Evolutionary conservation across 2,888 invertebrate genomes (phyloP), one percentile per base, ranked within the genome.

Genomic region (Pyrocoelia pectoralis): DNA sequence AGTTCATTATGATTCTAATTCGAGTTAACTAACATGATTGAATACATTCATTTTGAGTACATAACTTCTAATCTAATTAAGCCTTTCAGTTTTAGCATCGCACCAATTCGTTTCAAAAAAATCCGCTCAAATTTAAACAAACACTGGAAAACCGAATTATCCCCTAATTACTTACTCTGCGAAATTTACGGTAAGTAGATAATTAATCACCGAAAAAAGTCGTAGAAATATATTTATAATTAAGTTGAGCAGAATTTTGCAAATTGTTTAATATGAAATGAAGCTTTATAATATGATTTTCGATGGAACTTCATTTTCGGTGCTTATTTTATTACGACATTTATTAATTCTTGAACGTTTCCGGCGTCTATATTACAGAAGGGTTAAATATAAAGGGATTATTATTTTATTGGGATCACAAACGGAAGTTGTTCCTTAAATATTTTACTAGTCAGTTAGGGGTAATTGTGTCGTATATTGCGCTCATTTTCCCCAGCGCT

Each of bases 11-110:
- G 8, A 33, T n/a, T 33, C 33, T 2, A 33, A 33, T 33, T 33
- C 24, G 6, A 33, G 33, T 8, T 33, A 33, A 33, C 33, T 33
- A 33, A n/a, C 33, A 33, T 33, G 33, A 33, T 33, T 33, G 33
- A 33, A 33, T n/a, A 33, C 33, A 33, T 33, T 33, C 33, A 33
- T n/a, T 33, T 33, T 33, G 33, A 33, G 33, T 33, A 33, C 33
- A 33, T 33, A 33, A 33, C 33, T 33, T 33, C 33, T 33, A 33
- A 33, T 33, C 33, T 10, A 33, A 33, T 33, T 33, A 33, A n/a
- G n/a, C 33, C 33, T n/a, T 33, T 33, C n/a, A 33, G 10, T 24
- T 33, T 33, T 33, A 33, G 2, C 33, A n/a, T 33, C 9, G 10
- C 8, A 33, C n/a, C n/a, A 33, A 33, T n/a, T 33, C 9, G 3